Evolutionary conservation across 2,113 vertebrate species (phyloP).

Genomic region (Chrysochloris asiatica): DNA sequence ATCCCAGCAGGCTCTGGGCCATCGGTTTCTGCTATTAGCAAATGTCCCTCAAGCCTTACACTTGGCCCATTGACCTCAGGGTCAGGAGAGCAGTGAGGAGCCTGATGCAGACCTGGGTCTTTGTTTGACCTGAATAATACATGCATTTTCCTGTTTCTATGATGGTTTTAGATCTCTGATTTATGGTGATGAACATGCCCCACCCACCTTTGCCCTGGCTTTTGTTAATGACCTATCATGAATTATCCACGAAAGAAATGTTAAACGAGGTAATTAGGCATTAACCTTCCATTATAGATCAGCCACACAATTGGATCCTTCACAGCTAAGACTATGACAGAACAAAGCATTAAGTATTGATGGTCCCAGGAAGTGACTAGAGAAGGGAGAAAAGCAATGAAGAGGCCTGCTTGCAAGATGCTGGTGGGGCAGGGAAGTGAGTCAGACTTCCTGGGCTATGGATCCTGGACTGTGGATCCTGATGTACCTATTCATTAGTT

Average conservation of each 20-base stretch:
- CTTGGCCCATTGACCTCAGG: conserved; percentile 62
- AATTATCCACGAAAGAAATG: conserved; percentile 82
- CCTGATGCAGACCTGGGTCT: conserved; percentile 3
- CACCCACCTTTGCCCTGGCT: conserved; percentile 77
- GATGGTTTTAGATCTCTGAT: conserved; percentile 73
- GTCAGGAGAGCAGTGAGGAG: conserved; percentile 69
- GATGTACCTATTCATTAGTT: neutral
- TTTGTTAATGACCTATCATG: conserved; percentile 82
- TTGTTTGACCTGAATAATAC: conserved; percentile 78
- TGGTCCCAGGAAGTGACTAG: conserved; percentile 54
- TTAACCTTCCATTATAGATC: conserved; percentile 78
- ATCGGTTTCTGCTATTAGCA: conserved; percentile 26
- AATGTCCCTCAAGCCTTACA: conserved; percentile 30
- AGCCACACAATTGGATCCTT: conserved; percentile 76
- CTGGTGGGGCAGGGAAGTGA: neutral
- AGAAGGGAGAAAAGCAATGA: neutral
- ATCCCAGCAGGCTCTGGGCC: neutral
- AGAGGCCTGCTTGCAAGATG: neutral
- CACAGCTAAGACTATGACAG: conserved; percentile 55
- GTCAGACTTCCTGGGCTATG: neutral
- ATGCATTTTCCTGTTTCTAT: conserved; percentile 67
- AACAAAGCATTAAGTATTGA: conserved; percentile 57
- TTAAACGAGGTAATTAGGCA: conserved; percentile 80
- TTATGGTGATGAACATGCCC: conserved; percentile 75
- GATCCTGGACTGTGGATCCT: neutral